Conservation (phyloP, 2,113 vertebrate genomes). For the Rhadina sibilatrix region DNA sequence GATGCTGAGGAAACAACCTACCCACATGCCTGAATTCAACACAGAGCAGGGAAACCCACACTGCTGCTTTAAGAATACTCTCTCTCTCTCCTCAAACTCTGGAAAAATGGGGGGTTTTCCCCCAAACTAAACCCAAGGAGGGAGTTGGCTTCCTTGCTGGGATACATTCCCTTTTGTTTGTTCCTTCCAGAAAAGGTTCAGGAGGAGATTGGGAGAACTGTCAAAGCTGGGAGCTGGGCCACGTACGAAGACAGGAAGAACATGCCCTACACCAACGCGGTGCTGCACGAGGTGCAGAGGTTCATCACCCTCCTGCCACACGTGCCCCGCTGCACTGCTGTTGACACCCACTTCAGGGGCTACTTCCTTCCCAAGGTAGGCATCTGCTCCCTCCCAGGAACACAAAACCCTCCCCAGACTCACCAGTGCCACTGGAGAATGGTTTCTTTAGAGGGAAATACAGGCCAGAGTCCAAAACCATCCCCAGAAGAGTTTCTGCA, state of each 20-base stretch:
- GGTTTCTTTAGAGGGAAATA: not conserved
- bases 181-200: constrained; percentile 67
- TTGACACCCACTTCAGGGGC: constrained; percentile 62
- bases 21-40: not conserved
- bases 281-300: constrained; percentile 88
- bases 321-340: constrained; percentile 56
- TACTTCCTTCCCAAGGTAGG: constrained; percentile 79
- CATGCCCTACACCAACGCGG: constrained; percentile 82
- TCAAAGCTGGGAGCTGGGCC: constrained; percentile 48
- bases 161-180: not conserved
- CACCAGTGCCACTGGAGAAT: not conserved
- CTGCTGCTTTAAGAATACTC: not conserved
- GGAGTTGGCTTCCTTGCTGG: not conserved
- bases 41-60: not conserved
- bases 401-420: not conserved
- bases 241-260: constrained; percentile 54
- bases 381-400: not conserved
- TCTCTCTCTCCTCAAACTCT: not conserved
- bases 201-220: constrained; percentile 65
- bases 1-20: not conserved
- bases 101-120: accelerated
- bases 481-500: not conserved
- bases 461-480: not conserved
- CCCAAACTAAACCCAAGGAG: not conserved
- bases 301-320: constrained; percentile 82